Evolutionary conservation across 1,140 invertebrate species (phyloP).

Genomic region (Trachymyrmex septentrionalis): DNA sequence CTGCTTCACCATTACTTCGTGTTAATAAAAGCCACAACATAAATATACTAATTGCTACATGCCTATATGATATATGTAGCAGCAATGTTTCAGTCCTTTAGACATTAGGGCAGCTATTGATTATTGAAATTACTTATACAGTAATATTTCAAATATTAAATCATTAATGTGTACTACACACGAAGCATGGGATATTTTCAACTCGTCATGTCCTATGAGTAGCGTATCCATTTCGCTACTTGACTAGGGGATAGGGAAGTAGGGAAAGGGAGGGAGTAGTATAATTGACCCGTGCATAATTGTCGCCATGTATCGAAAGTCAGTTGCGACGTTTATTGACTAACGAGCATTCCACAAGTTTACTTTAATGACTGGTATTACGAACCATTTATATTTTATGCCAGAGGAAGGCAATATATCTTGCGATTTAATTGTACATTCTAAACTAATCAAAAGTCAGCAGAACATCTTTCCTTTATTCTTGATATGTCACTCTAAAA

Average conservation of each 20-base stretch:
- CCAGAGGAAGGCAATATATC: constrained; percentile 50
- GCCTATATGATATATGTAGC: constrained; percentile 84
- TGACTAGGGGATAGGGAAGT: not conserved
- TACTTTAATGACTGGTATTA: constrained; percentile 72
- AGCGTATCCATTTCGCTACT: constrained; percentile 68
- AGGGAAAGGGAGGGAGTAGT: constrained; percentile 20
- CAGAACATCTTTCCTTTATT: constrained; percentile 24
- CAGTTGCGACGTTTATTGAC: constrained; percentile 57
- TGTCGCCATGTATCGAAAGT: constrained; percentile 54
- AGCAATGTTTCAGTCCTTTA: constrained; percentile 83
- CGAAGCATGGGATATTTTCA: constrained; percentile 64
- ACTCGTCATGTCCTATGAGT: constrained; percentile 55
- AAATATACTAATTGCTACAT: constrained; percentile 84
- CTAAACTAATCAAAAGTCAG: constrained; percentile 51
- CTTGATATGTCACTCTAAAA: constrained; percentile 1
- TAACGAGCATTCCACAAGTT: constrained; percentile 81
- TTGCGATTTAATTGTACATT: constrained; percentile 80
- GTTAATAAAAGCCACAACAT: constrained; percentile 77
- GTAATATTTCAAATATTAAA: constrained; percentile 76
- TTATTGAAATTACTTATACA: constrained; percentile 80
- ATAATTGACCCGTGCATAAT: constrained; percentile 44
- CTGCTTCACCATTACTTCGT: constrained; percentile 73
- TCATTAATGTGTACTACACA: constrained; percentile 74
- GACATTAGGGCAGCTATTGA: constrained; percentile 82
- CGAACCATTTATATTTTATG: constrained; percentile 66